Evolutionary conservation across 2,797 vertebrate species (phyloP).

Genomic region (Muraenolepis orangiensis): DNA sequence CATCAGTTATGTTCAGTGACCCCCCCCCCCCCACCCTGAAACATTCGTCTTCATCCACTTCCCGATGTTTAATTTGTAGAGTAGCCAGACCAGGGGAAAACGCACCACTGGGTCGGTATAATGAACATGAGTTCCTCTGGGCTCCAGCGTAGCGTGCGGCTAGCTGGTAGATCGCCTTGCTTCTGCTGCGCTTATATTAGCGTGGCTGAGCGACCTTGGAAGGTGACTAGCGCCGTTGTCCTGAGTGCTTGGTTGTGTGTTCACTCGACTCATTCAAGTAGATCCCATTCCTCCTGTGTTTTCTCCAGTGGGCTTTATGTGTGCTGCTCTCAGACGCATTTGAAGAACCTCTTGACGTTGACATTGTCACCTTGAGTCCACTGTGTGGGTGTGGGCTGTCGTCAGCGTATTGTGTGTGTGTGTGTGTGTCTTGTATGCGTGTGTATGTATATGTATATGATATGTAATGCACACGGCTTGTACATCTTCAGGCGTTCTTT

Average conservation of each 20-base stretch:
- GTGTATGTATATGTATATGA: background rate
- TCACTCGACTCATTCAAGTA: slow-evolving; percentile 14
- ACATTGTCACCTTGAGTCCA: too few species aligned
- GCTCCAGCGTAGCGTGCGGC: slow-evolving; percentile 17
- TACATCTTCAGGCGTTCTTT: too few species aligned
- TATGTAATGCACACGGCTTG: too few species aligned
- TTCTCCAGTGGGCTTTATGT: background rate
- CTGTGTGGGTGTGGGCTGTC: too few species aligned
- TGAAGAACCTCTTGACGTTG: background rate
- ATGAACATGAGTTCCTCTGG: slow-evolving; percentile 24
- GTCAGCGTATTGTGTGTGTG: too few species aligned
- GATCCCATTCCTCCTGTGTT: slow-evolving; percentile 30
- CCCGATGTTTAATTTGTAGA: slow-evolving; percentile 34
- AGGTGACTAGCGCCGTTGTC: slow-evolving; percentile 36
- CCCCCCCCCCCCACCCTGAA: too few species aligned
- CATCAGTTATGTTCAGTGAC: slow-evolving; percentile 41
- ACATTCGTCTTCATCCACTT: slow-evolving; percentile 30
- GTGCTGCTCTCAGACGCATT: background rate
- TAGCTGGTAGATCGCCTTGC: slow-evolving; percentile 25
- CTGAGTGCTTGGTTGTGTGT: slow-evolving; percentile 16
- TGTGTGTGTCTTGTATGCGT: background rate
- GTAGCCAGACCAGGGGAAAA: slow-evolving; percentile 2
- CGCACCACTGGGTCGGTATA: slow-evolving; percentile 14
- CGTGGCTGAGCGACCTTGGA: slow-evolving; percentile 29
- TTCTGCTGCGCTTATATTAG: slow-evolving; percentile 42